phyloP scores from a whole-genome alignment of 53 echinoderm and acorn worm genomes.

The Arbacia lixula region DNA sequence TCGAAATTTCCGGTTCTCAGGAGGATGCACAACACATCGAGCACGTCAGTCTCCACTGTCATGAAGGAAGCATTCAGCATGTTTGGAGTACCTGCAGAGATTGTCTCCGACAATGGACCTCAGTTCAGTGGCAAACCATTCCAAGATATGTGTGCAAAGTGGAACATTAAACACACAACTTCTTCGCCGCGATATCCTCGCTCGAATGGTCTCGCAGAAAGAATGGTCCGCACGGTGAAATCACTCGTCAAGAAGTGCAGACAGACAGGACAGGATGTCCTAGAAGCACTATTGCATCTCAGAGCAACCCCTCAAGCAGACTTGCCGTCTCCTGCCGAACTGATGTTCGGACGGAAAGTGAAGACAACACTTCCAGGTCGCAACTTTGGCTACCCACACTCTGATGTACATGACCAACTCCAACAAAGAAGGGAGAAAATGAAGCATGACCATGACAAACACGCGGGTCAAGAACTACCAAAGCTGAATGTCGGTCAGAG shows the following conservation, averaged over 20 bases:
- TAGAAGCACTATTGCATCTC: too few species aligned
- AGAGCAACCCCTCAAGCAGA: too few species aligned
- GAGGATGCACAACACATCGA: conserved; percentile 2
- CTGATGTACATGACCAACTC: too few species aligned
- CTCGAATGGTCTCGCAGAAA: conserved; percentile 53
- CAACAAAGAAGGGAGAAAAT: too few species aligned
- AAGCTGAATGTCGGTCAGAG: too few species aligned
- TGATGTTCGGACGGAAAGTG: too few species aligned
- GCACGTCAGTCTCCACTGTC: conserved; percentile 21
- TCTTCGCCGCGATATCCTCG: conserved; percentile 53
- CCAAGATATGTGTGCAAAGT: conserved; percentile 5
- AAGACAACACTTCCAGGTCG: too few species aligned
- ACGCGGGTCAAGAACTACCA: too few species aligned
- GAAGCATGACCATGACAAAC: too few species aligned
- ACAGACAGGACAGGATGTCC: too few species aligned
- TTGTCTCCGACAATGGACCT: conserved; percentile 48
- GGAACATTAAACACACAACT: conserved; percentile 48
- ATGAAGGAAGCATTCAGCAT: conserved; percentile 44
- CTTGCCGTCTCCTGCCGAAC: too few species aligned
- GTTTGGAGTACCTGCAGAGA: conserved; percentile 11
- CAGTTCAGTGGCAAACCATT: conserved; percentile 33
- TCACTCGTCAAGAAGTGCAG: conserved; percentile 46
- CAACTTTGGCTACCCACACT: too few species aligned
- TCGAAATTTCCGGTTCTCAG: conserved; percentile 50
- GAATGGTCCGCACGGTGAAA: conserved; percentile 36